These are phyloP conservation scores for Neolamprologus hecqui DNA, from an alignment of 2,113 vertebrate species.

Conservation along the genomic window DNA sequence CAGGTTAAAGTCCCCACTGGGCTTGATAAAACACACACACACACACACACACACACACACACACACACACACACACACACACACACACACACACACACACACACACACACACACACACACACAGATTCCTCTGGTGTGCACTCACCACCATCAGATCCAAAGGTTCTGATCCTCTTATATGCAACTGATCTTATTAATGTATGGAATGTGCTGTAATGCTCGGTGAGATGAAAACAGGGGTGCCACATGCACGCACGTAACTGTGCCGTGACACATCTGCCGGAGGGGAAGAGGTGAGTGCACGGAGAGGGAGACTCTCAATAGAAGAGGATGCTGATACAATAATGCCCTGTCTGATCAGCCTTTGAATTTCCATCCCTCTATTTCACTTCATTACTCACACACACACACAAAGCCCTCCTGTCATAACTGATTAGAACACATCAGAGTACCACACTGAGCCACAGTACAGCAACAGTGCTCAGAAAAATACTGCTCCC, in stretches of 20 bases:
- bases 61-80: background rate
- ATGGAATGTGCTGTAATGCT: conserved; percentile 32
- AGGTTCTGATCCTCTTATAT: conserved; percentile 30
- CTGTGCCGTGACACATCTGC: background rate
- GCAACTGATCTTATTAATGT: conserved; percentile 42
- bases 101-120: background rate
- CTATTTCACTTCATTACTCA: conserved; percentile 33
- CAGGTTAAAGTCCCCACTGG: background rate
- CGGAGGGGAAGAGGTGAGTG: background rate
- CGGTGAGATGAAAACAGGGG: background rate
- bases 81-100: background rate
- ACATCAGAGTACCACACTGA: conserved; percentile 12
- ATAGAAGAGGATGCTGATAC: background rate
- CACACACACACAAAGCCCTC: conserved; percentile 17
- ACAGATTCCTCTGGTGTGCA: background rate
- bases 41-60: background rate
- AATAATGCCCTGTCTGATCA: conserved; percentile 36
- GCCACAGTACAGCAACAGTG: conserved; percentile 22
- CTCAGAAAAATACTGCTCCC: background rate
- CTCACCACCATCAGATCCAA: background rate
- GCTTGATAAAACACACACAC: background rate
- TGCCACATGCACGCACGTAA: background rate
- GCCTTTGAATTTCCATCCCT: background rate
- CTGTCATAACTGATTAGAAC: conserved; percentile 54
- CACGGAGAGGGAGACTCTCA: background rate